Evolutionary conservation across 2,797 vertebrate genomes (phyloP).

Genomic region (Micropoecilia bifurca): DNA sequence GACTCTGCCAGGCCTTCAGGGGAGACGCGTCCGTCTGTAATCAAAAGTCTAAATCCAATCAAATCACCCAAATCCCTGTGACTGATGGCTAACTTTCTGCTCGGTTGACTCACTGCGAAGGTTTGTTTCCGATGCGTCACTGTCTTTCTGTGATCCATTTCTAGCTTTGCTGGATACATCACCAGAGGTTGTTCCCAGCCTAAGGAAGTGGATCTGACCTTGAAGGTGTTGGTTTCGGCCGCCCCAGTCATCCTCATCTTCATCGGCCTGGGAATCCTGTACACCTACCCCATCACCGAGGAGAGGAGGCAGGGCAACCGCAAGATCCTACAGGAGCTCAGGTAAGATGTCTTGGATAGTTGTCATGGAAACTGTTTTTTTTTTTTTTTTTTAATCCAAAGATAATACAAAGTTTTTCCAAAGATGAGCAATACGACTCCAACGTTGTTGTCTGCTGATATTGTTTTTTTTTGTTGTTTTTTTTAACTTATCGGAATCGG

Average conservation of each 20-base stretch:
- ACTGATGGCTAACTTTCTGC: background rate
- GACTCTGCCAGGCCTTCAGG: background rate
- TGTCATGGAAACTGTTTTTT: background rate
- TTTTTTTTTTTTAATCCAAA: too few species aligned
- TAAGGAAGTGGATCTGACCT: conserved; percentile 83
- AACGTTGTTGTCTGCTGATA: too few species aligned
- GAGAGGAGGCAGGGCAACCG: conserved; percentile 88
- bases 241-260: conserved; percentile 89
- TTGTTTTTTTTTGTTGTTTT: too few species aligned
- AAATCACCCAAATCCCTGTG: conserved; percentile 42
- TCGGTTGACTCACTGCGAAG: background rate
- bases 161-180: conserved; percentile 93
- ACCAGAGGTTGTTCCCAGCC: conserved; percentile 90
- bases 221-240: conserved; percentile 91
- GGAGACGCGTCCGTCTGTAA: background rate
- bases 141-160: background rate
- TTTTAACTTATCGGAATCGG: too few species aligned
- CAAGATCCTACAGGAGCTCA: conserved; percentile 88
- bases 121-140: background rate
- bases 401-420: too few species aligned
- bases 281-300: conserved; percentile 92
- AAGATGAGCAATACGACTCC: too few species aligned
- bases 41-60: background rate
- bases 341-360: conserved; percentile 74
- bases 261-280: conserved; percentile 89